Evolutionary conservation across 23 tunicate species (phyloP).

Genomic region (Botrylloides violaceus): DNA sequence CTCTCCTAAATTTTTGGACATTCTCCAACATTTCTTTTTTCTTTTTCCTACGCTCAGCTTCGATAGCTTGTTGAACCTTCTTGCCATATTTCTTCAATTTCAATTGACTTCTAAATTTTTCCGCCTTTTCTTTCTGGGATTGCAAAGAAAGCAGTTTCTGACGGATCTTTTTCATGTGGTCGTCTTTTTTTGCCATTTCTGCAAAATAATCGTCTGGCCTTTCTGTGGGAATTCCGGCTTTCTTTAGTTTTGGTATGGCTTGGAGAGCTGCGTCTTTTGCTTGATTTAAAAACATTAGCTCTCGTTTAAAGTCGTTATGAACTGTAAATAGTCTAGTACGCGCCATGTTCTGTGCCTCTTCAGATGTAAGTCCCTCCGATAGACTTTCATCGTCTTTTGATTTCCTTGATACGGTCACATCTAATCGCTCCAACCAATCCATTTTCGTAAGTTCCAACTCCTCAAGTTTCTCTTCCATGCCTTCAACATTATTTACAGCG

Average conservation of each 20-base stretch:
- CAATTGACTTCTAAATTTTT: slow-evolving; percentile 36
- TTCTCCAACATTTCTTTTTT: slow-evolving; percentile 68
- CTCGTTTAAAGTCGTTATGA: slow-evolving; percentile 86
- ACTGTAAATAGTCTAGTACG: slow-evolving; percentile 30
- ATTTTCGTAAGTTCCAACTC: slow-evolving; percentile 56
- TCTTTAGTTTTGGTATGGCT: slow-evolving; percentile 40
- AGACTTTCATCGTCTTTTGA: background rate
- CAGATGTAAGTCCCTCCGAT: background rate
- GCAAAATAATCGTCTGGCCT: slow-evolving; percentile 90
- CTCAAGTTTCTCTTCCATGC: slow-evolving; percentile 48
- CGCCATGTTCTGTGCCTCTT: background rate
- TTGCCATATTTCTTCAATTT: slow-evolving; percentile 74
- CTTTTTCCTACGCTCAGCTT: slow-evolving; percentile 53
- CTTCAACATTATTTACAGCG: slow-evolving; percentile 55
- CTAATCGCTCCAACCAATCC: slow-evolving; percentile 89
- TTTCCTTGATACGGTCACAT: slow-evolving; percentile 56
- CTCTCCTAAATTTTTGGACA: slow-evolving; percentile 73
- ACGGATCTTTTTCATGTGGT: slow-evolving; percentile 97
- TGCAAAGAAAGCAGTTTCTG: slow-evolving; percentile 50
- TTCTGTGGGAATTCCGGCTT: slow-evolving; percentile 36
- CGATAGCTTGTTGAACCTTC: slow-evolving; percentile 69
- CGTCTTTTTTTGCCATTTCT: slow-evolving; percentile 99
- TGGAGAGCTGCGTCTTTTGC: slow-evolving; percentile 51
- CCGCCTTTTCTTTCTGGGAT: slow-evolving; percentile 41
- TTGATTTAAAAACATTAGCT: slow-evolving; percentile 75